These are phyloP conservation scores for Echeneis naucrates DNA, from an alignment of 2,797 vertebrate species.

Conservation along the genomic window DNA sequence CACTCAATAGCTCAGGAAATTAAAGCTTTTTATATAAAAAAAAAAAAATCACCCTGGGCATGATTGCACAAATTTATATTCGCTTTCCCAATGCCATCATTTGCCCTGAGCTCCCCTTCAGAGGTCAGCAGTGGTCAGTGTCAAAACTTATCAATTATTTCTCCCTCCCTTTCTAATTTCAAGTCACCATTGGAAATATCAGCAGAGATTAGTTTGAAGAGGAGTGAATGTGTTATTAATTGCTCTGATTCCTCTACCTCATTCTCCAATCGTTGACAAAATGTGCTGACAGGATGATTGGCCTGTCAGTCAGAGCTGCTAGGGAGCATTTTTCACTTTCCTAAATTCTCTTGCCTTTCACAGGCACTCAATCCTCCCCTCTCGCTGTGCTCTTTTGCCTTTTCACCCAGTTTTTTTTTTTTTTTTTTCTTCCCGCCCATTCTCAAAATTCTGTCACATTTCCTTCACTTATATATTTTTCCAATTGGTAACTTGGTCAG, in stretches of 20 bases:
- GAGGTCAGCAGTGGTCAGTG: too few relatives aligned
- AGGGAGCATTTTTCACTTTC: constrained; percentile 57
- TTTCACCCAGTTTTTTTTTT: constrained; percentile 42
- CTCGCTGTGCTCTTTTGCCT: constrained; percentile 37
- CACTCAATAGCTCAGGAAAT: constrained; percentile 64
- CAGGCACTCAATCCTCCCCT: constrained; percentile 47
- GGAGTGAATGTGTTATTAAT: constrained; percentile 79
- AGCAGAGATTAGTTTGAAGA: constrained; percentile 60
- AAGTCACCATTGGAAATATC: constrained; percentile 74
- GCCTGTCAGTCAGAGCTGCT: constrained; percentile 81
- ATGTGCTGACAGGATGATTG: constrained; percentile 83
- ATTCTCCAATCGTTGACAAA: constrained; percentile 80
- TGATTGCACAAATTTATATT: constrained; percentile 79
- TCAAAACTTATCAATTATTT: constrained; percentile 79
- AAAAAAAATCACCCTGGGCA: constrained; percentile 56
- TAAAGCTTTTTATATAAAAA: constrained; percentile 33
- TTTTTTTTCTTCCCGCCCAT: too few relatives aligned
- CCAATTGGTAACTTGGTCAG: constrained; percentile 59
- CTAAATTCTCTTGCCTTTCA: constrained; percentile 41
- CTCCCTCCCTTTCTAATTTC: constrained; percentile 74
- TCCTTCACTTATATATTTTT: constrained; percentile 72
- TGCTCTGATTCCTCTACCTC: constrained; percentile 76
- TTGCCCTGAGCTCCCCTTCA: constrained; percentile 66
- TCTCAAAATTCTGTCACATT: constrained; percentile 53
- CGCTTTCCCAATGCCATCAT: constrained; percentile 70